Evolutionary conservation across 2,888 invertebrate genomes (phyloP).

Genomic region (Deilephila elpenor): DNA sequence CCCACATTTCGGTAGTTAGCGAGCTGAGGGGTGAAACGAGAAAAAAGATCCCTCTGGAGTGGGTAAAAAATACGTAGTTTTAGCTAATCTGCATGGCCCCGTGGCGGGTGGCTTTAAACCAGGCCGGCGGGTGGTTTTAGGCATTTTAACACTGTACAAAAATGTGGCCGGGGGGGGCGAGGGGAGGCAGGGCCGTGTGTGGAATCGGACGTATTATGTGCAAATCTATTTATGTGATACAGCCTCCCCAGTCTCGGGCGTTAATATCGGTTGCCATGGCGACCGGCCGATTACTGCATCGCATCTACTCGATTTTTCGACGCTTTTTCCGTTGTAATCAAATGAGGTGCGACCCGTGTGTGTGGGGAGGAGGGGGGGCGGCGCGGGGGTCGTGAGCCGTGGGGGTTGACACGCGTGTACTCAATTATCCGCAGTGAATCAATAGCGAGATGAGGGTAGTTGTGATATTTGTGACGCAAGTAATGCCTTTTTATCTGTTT

Average conservation of each 20-base stretch:
- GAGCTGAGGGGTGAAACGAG: conserved; percentile 59
- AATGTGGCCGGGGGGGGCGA: conserved; percentile 65
- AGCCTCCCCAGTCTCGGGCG: conserved; percentile 66
- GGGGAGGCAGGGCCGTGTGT: conserved; percentile 69
- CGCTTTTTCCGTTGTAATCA: conserved; percentile 85
- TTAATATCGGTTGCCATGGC: conserved; percentile 81
- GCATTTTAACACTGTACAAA: conserved; percentile 83
- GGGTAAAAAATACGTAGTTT: conserved; percentile 88
- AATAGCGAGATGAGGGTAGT: conserved; percentile 84
- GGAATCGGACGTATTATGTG: conserved; percentile 81
- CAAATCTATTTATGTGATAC: conserved; percentile 82
- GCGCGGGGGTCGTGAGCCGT: conserved; percentile 34
- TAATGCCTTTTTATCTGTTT: conserved; percentile 73
- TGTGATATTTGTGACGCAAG: conserved; percentile 71
- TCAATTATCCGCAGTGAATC: conserved; percentile 85
- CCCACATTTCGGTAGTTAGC: conserved; percentile 82
- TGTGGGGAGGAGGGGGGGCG: conserved; percentile 47
- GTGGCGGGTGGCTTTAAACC: conserved; percentile 57
- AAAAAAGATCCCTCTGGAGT: conserved; percentile 63
- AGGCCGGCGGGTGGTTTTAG: conserved; percentile 71
- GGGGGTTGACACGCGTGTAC: conserved; percentile 80
- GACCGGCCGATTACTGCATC: conserved; percentile 82
- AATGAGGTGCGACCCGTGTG: conserved; percentile 81
- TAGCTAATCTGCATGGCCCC: conserved; percentile 86
- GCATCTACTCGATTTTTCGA: conserved; percentile 82